Conservation (phyloP, 2,888 invertebrate species). For the Polyommatus icarus region DNA sequence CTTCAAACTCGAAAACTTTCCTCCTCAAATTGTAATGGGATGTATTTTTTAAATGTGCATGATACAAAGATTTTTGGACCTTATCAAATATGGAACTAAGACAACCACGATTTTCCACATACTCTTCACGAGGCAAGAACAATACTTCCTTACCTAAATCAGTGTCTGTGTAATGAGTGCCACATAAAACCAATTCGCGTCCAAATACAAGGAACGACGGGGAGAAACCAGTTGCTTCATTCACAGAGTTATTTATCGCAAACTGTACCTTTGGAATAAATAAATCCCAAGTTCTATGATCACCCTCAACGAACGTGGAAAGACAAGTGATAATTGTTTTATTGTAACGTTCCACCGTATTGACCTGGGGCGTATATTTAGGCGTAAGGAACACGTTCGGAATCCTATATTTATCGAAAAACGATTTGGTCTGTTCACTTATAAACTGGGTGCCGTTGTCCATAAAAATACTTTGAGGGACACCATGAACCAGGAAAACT, state of each 20-base stretch:
- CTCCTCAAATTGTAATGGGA: neutral
- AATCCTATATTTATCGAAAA: slow-evolving; percentile 37
- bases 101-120: too few relatives aligned
- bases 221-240: slow-evolving; percentile 38
- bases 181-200: too few relatives aligned
- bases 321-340: slow-evolving; percentile 40
- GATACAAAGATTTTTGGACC: too few relatives aligned
- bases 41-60: too few relatives aligned
- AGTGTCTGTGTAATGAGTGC: too few relatives aligned
- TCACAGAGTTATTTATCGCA: slow-evolving; percentile 43
- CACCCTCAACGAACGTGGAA: slow-evolving; percentile 22
- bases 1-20: slow-evolving; percentile 37
- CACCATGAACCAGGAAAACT: slow-evolving; percentile 39
- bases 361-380: slow-evolving; percentile 38
- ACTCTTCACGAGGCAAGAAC: too few relatives aligned
- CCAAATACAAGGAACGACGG: too few relatives aligned
- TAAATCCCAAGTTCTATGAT: slow-evolving; percentile 44
- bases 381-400: slow-evolving; percentile 39
- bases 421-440: slow-evolving; percentile 25
- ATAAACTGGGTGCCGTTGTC: slow-evolving; percentile 39
- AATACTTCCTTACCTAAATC: too few relatives aligned
- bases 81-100: too few relatives aligned
- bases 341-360: slow-evolving; percentile 38
- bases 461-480: slow-evolving; percentile 35
- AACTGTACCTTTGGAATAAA: slow-evolving; percentile 41